Conservation (phyloP, 1,140 invertebrate species). For the Pinna nobilis region DNA sequence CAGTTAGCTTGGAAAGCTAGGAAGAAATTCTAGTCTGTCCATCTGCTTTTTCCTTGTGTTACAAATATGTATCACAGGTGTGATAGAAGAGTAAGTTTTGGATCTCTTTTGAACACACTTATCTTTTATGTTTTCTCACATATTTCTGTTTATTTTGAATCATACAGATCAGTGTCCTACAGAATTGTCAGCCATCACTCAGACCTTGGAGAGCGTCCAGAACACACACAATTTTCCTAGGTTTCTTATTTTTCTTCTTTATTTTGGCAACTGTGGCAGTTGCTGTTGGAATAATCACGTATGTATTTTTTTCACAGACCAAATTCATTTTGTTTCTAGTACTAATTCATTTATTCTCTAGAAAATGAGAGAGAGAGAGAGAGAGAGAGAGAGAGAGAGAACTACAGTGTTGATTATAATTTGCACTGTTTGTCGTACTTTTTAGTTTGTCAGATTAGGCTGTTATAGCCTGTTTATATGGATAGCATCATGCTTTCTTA, state of each 20-base stretch:
- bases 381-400: background rate
- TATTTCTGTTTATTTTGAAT: background rate
- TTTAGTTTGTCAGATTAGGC: background rate
- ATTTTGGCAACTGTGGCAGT: conserved; percentile 78
- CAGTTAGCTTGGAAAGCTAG: no score
- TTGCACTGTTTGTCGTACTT: background rate
- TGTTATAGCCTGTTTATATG: background rate
- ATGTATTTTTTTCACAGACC: conserved; percentile 51
- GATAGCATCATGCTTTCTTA: background rate
- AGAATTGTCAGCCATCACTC: conserved; percentile 65
- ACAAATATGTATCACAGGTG: no score
- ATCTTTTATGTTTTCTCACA: background rate
- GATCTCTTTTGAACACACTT: conserved; percentile 10
- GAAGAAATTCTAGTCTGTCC: no score
- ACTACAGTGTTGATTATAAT: background rate
- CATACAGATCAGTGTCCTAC: conserved; percentile 64
- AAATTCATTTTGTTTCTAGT: no score
- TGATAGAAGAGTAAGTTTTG: no score
- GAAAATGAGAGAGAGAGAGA: background rate
- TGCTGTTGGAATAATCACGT: conserved; percentile 79
- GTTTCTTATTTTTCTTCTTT: conserved; percentile 81
- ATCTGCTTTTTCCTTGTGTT: no score
- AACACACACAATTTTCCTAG: conserved; percentile 83
- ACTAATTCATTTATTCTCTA: no score
- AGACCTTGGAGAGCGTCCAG: conserved; percentile 82